Evolutionary conservation across 2,797 vertebrate genomes (phyloP), one percentile per base, ranked within the genome.

Genomic region (Periophthalmus magnuspinnatus): DNA sequence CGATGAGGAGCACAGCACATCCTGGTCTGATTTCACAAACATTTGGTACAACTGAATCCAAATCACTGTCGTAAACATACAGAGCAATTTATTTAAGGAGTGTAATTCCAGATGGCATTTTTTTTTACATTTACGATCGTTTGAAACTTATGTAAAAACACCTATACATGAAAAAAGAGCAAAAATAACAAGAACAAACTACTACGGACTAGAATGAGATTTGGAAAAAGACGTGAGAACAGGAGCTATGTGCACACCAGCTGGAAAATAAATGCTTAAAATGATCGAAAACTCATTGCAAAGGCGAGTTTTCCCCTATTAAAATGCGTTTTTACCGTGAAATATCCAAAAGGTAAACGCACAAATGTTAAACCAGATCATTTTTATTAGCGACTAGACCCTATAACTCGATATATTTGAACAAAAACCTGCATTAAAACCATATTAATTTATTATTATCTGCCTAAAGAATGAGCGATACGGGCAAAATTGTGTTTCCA

Each of bases 11-110:
- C 78, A 81, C 72, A 71, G 38, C 38, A 41, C 10, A 41, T 41
- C 38, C 11, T 41, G 38, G 11, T 86, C 83, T 28, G 14, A 79
- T 71, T 70, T 73, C 59, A 70, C 74, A 54, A 62, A 57, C 41
- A 13, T 61, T 78, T 33, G 32, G 78, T 38, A 62, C 60, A 81
- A 68, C 38, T 84, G 83, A 72, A 86, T 75, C 74, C 68, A 72
- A 77, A 86, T 82, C 75, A 70, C 70, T 75, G 24, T 78, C 77
- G 67, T 82, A 86, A 85, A 87, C 68, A 82, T 76, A 80, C 59
- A 56, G 58, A 71, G 75, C 78, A 76, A 84, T 70, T 86, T 80
- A 67, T 71, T 78, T 86, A 64, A 57, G 82, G 71, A 79, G 75
- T 75, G 81, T 74, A 70, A 56, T 72, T 60, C 69, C 50, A 72